These are phyloP conservation scores for Sardina pilchardus DNA, from an alignment of 2,113 vertebrate species.

Conservation along the genomic window DNA sequence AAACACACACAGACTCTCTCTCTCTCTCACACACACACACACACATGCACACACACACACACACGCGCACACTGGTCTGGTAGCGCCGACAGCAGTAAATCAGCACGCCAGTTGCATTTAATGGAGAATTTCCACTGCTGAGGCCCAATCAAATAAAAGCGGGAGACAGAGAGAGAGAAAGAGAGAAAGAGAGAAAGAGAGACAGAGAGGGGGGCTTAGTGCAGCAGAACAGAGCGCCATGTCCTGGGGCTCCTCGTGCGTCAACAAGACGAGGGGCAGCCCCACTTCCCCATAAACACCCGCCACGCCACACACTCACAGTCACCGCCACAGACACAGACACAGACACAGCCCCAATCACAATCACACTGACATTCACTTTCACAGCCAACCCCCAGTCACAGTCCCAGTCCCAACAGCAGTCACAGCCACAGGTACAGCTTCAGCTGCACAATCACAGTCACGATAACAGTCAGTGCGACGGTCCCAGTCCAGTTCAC, in stretches of 20 bases:
- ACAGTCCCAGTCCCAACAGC: no score
- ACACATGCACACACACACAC: background rate
- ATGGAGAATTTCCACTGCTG: constrained; percentile 34
- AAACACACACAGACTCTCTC: background rate
- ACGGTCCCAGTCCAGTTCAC: no score
- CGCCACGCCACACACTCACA: background rate
- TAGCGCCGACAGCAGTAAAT: constrained; percentile 22
- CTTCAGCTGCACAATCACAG: no score
- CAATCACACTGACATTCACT: no score
- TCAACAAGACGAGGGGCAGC: background rate
- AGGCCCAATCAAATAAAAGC: constrained; percentile 28
- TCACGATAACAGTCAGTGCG: no score
- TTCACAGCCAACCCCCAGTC: background rate
- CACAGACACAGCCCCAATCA: background rate
- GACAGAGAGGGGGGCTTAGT: background rate
- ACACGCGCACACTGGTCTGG: background rate
- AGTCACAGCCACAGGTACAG: no score
- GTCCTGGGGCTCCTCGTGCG: background rate
- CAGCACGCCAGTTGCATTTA: constrained; percentile 24
- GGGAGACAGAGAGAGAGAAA: background rate
- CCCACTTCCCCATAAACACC: background rate
- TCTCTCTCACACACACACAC: background rate
- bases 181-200: background rate
- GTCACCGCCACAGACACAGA: background rate
- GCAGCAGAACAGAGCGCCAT: background rate